A percentile compares a stretch with the other conserved stretches of the same genome.
These are phyloP conservation scores for Syrmaticus mikado DNA, from an alignment of 2,113 vertebrate species.

Conservation along the genomic window DNA sequence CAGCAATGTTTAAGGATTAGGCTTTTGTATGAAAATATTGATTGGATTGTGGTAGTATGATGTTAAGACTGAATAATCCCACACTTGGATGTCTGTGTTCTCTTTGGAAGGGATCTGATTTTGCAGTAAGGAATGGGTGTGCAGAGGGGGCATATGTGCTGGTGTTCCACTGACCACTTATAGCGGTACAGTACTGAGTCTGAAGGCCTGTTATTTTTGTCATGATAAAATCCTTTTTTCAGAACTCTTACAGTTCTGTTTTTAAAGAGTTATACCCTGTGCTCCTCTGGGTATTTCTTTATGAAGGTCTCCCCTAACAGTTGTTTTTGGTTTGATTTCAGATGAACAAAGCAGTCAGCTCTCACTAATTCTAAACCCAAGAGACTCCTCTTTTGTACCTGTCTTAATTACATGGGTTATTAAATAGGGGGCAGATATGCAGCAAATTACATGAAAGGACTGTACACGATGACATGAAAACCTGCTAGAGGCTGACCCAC, in stretches of 20 bases:
- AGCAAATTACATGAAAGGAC: background rate
- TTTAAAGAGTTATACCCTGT: conserved; percentile 15
- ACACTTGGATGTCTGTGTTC: background rate
- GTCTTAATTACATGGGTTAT: conserved; percentile 52
- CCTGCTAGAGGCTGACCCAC: conserved; percentile 12
- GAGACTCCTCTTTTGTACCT: conserved; percentile 25
- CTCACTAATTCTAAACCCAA: conserved; percentile 22
- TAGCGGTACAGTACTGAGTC: background rate
- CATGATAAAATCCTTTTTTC: background rate
- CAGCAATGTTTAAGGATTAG: background rate
- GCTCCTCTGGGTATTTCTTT: background rate
- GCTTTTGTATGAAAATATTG: conserved; percentile 6
- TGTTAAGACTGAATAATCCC: background rate
- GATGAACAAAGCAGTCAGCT: conserved; percentile 43
- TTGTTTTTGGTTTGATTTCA: conserved; percentile 49
- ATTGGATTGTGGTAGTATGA: background rate
- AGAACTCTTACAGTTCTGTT: conserved; percentile 8
- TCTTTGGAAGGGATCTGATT: conserved; percentile 2
- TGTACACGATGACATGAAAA: background rate
- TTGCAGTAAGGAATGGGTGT: background rate
- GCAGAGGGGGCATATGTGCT: background rate
- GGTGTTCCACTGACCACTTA: background rate
- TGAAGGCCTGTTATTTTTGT: conserved; percentile 13
- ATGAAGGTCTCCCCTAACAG: background rate
- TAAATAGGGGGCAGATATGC: conserved; percentile 47